Evolutionary conservation across 1,140 invertebrate species (phyloP).

Genomic region (Condylostylus longicornis): DNA sequence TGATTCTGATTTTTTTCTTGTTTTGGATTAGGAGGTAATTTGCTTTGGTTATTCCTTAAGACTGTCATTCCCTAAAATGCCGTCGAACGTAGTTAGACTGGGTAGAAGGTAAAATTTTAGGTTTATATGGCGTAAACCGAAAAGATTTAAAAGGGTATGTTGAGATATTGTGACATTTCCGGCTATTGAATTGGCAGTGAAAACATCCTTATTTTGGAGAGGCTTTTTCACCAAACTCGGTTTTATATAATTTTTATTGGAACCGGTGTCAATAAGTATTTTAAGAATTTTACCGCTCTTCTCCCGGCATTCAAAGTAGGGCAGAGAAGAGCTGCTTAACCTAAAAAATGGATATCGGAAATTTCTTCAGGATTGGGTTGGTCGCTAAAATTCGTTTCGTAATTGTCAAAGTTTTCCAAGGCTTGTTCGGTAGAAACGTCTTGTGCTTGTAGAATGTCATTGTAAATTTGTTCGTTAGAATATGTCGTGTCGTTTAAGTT

Average conservation of each 20-base stretch:
- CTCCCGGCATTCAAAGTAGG: conserved; percentile 5
- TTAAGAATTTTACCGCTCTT: conserved; percentile 4
- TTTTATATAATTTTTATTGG: conserved; percentile 5
- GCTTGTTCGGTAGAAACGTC: not conserved
- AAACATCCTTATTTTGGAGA: not conserved
- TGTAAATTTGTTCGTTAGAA: no score
- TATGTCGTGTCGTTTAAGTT: no score
- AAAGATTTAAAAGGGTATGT: conserved; percentile 6
- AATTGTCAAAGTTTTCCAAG: conserved; percentile 2
- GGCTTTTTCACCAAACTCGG: not conserved
- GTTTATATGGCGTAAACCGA: not conserved
- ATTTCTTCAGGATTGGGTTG: conserved; percentile 1
- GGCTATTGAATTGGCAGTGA: conserved; percentile 1
- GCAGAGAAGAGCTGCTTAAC: conserved; percentile 3
- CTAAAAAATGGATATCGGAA: conserved; percentile 4
- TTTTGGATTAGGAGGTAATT: not conserved
- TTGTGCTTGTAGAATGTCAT: no score
- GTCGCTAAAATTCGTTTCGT: conserved; percentile 4
- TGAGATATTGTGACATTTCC: conserved; percentile 5
- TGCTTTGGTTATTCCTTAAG: not conserved
- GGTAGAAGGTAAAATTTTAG: conserved; percentile 6
- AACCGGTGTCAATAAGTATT: conserved; percentile 10
- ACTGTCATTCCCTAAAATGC: conserved; percentile 2
- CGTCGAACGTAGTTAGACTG: not conserved
- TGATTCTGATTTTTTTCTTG: not conserved